phyloP scores from a whole-genome alignment of 1,140 invertebrate species.

The Tetramorium parvispinum region DNA sequence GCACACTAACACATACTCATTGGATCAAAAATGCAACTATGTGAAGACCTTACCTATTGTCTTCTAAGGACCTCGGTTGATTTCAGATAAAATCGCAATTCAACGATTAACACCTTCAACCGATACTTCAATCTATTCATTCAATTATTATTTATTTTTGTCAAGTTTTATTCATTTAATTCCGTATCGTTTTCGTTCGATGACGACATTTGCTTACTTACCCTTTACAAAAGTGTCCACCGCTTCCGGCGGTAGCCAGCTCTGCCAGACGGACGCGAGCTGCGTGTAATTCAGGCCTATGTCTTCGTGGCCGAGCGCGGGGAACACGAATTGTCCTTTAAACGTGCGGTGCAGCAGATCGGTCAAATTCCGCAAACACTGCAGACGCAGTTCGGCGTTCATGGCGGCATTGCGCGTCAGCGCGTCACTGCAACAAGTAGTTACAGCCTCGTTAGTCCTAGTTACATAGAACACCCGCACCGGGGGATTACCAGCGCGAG shows the following conservation, averaged over 20 bases:
- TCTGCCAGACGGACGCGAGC: constrained; percentile 91
- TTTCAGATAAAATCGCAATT: too few relatives aligned
- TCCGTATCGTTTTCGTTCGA: not conserved
- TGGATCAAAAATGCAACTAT: too few relatives aligned
- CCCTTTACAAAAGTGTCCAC: constrained; percentile 92
- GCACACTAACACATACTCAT: too few relatives aligned
- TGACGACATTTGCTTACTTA: constrained; percentile 81
- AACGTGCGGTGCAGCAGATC: constrained; percentile 91
- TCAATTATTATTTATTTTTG: too few relatives aligned
- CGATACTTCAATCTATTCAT: not conserved
- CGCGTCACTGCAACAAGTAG: constrained; percentile 87
- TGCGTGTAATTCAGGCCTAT: constrained; percentile 88
- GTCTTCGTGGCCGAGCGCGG: constrained; percentile 93
- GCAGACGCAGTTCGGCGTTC: constrained; percentile 88
- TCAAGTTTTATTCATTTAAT: not conserved
- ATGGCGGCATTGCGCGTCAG: constrained; percentile 87
- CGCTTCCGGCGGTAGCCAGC: constrained; percentile 93
- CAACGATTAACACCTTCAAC: not conserved
- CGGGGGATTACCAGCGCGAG: constrained; percentile 10
- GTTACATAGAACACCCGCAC: constrained; percentile 38
- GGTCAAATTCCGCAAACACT: constrained; percentile 91
- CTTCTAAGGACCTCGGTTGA: too few relatives aligned
- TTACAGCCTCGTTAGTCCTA: constrained; percentile 72
- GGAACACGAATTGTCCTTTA: constrained; percentile 93
- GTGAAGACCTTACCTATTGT: too few relatives aligned